phyloP scores from a whole-genome alignment of 2,888 invertebrate species.

The Conus canariensis region DNA sequence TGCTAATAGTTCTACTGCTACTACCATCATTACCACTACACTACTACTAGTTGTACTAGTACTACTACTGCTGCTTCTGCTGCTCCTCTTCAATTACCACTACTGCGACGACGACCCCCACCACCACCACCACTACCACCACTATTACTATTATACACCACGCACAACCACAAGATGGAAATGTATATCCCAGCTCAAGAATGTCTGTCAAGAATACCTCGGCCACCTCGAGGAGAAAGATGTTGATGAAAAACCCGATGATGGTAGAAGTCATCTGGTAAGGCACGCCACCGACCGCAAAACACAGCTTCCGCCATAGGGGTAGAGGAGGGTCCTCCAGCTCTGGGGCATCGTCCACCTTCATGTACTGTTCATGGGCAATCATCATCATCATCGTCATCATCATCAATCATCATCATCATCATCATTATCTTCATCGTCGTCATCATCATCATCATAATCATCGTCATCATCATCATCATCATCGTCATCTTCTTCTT shows the following conservation, averaged over 20 bases:
- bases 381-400: not conserved
- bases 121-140: not conserved
- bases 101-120: too few species aligned
- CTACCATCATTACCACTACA: too few species aligned
- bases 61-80: too few species aligned
- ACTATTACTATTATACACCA: too few species aligned
- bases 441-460: not conserved
- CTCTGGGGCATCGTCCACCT: constrained; percentile 2
- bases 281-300: constrained; percentile 72
- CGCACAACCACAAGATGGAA: too few species aligned
- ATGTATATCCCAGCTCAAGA: too few species aligned
- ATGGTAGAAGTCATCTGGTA: constrained; percentile 73
- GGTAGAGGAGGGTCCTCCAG: constrained; percentile 53
- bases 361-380: not conserved
- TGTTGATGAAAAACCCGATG: constrained; percentile 71
- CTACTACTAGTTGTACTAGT: too few species aligned
- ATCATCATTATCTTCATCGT: not conserved
- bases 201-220: constrained; percentile 55
- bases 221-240: constrained; percentile 73
- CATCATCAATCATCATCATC: not conserved
- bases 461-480: not conserved
- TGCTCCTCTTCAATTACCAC: too few species aligned
- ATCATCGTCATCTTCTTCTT: not conserved
- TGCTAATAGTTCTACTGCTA: too few species aligned
- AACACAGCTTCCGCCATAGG: constrained; percentile 72